These are phyloP conservation scores for Sarcophaga carnaria DNA, from an alignment of 2,888 invertebrate genomes.

Conservation along the genomic window DNA sequence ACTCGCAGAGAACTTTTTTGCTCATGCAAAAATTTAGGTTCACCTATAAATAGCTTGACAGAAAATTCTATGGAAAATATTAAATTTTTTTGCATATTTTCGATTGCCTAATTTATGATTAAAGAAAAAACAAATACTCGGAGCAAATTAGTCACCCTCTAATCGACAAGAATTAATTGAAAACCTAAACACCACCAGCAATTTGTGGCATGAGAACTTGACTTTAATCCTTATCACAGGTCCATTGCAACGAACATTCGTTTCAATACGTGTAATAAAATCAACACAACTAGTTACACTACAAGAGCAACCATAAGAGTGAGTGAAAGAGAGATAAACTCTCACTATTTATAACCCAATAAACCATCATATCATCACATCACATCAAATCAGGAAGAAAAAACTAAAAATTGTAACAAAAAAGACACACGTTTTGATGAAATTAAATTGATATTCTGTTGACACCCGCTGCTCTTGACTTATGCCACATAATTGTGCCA, in stretches of 20 bases:
- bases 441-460: slow-evolving; percentile 66
- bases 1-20: no score
- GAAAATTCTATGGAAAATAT: no score
- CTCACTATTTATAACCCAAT: neutral
- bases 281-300: neutral
- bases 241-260: slow-evolving; percentile 59
- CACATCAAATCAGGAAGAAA: neutral
- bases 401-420: neutral
- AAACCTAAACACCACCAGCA: neutral
- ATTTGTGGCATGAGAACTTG: slow-evolving; percentile 74
- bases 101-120: no score
- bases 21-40: no score
- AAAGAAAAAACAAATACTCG: slow-evolving; percentile 26
- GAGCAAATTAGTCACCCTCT: slow-evolving; percentile 69
- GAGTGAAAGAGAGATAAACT: neutral
- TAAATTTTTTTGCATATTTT: no score
- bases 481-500: slow-evolving; percentile 73
- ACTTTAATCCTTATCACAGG: slow-evolving; percentile 77
- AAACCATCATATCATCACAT: slow-evolving; percentile 10
- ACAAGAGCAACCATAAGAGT: neutral
- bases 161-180: slow-evolving; percentile 58
- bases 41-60: no score
- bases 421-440: slow-evolving; percentile 64
- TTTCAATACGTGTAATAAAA: neutral
- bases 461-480: slow-evolving; percentile 70